Percentiles rank a stretch among this genome's conserved stretches.
phyloP scores from a whole-genome alignment of 1,140 invertebrate genomes.

The Drosophila mojavensis region DNA sequence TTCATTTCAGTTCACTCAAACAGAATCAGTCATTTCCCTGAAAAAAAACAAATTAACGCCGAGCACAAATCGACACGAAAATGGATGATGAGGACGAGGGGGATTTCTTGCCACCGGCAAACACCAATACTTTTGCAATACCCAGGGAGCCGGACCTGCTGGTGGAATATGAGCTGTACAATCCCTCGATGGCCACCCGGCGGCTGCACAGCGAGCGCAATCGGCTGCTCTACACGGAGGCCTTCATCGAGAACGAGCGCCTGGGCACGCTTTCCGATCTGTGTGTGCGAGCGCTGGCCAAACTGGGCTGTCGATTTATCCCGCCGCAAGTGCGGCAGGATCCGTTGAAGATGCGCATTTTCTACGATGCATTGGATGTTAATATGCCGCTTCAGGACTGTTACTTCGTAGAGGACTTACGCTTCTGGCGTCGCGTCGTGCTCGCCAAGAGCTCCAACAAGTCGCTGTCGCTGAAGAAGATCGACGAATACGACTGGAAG shows the following conservation, averaged over 20 bases:
- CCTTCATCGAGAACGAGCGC: slow-evolving; percentile 48
- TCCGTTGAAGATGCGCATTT: slow-evolving; percentile 49
- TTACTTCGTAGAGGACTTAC: slow-evolving; percentile 52
- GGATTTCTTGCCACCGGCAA: slow-evolving; percentile 38
- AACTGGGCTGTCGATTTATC: slow-evolving; percentile 20
- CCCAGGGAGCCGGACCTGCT: slow-evolving; percentile 57
- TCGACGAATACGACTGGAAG: slow-evolving; percentile 64
- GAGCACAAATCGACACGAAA: not conserved
- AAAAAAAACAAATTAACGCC: not conserved
- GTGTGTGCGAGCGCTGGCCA: slow-evolving; percentile 54
- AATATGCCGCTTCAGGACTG: slow-evolving; percentile 64
- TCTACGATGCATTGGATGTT: slow-evolving; percentile 64
- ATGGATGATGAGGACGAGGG: slow-evolving; percentile 55
- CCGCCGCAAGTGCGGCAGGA: slow-evolving; percentile 33
- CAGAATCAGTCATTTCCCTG: not conserved
- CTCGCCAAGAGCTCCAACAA: slow-evolving; percentile 56
- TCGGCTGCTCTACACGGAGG: slow-evolving; percentile 57
- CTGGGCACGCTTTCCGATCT: slow-evolving; percentile 64
- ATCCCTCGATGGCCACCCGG: slow-evolving; percentile 27
- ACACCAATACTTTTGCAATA: slow-evolving; percentile 50
- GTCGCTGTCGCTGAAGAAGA: slow-evolving; percentile 34
- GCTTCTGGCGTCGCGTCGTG: slow-evolving; percentile 69
- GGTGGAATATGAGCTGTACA: slow-evolving; percentile 56
- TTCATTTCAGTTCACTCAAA: not conserved
- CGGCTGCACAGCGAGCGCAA: slow-evolving; percentile 48